Evolutionary conservation across 2,797 vertebrate species (phyloP), one percentile per base, ranked within the genome.

Genomic region (Arctocebus calabarensis): DNA sequence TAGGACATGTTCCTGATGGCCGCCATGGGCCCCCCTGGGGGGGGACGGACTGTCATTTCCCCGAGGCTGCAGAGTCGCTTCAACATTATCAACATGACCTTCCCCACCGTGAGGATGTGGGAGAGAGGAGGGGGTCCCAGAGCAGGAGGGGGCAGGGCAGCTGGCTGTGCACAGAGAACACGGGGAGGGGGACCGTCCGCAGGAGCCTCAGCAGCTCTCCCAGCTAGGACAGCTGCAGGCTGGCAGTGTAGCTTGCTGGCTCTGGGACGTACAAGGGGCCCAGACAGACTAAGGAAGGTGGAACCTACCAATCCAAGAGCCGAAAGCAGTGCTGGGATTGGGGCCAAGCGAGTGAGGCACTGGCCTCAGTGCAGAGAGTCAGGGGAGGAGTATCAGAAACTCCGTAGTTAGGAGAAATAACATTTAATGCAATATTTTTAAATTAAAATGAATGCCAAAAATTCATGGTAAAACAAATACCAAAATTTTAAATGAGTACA

Each of bases 31-130:
- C 99, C 99, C 61, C 99, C 99, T 23, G 99, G 99, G 85, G 99
- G 99, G 27, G 99, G 99, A 87, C 99, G 99, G 83, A 99, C 98
- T 27, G 97, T 98, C 70, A 99, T 99, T 88, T 99, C 99, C 34
- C 92, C 97, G 1, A 99, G 99, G 68, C 97, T 99, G 16, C 99
- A 99, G 98, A 99, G 99, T 98, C 98, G 99, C 43, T 99, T 99
- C 97, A 99, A 99, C 97, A 98, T 99, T 96, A 99, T 99, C 98
- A 99, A 99, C 96, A 99, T 99, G 99, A 99, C 99, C 78, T 99
- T 99, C 97, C 99, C 99, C 66, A 97, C 98, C 73, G 99, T 99
- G 98, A 95, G 96, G 34, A 64, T 55, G 8, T 14, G 13, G 3
- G 57, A 34, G 25, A n/a, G 59, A 52, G 34, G 37, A 6, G 22